Conservation (phyloP, 2,888 invertebrate genomes). For the Caenorhabditis plicata region DNA sequence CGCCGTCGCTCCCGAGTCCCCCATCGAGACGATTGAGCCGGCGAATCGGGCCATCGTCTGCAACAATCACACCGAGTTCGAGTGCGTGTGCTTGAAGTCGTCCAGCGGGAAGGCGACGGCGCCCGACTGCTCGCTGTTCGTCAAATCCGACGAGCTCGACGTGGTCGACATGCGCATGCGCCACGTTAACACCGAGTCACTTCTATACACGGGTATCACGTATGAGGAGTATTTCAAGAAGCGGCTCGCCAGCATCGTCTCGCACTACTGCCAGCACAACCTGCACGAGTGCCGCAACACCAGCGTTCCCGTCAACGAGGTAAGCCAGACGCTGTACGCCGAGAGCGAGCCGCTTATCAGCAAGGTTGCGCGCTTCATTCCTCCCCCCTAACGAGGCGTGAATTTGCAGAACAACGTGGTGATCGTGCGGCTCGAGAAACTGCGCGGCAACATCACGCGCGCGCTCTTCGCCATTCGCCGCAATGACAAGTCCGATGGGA, state of each 20-base stretch:
- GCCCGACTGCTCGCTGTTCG: conserved; percentile 38
- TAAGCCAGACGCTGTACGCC: conserved; percentile 45
- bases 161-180: conserved; percentile 49
- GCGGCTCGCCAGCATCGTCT: conserved; percentile 56
- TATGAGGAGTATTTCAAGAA: conserved; percentile 61
- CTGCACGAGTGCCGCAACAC: conserved; percentile 59
- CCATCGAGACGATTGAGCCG: conserved; percentile 8
- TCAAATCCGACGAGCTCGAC: conserved; percentile 32
- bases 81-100: conserved; percentile 55
- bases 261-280: conserved; percentile 56
- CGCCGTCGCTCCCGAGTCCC: conserved; percentile 15
- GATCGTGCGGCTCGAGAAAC: conserved; percentile 52
- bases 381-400: background rate
- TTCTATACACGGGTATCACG: conserved; percentile 51
- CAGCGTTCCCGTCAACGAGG: conserved; percentile 38
- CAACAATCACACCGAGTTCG: conserved; percentile 56
- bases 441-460: conserved; percentile 47
- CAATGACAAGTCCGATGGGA: conserved; percentile 18
- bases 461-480: conserved; percentile 55
- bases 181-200: conserved; percentile 53
- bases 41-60: conserved; percentile 46
- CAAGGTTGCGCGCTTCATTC: conserved; percentile 11
- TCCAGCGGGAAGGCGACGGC: conserved; percentile 5
- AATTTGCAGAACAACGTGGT: conserved; percentile 56
- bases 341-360: conserved; percentile 46